Evolutionary conservation across 30 jellyfish, hydroid and myxozoan genomes (phyloP).

Genomic region (Pelagia noctiluca): DNA sequence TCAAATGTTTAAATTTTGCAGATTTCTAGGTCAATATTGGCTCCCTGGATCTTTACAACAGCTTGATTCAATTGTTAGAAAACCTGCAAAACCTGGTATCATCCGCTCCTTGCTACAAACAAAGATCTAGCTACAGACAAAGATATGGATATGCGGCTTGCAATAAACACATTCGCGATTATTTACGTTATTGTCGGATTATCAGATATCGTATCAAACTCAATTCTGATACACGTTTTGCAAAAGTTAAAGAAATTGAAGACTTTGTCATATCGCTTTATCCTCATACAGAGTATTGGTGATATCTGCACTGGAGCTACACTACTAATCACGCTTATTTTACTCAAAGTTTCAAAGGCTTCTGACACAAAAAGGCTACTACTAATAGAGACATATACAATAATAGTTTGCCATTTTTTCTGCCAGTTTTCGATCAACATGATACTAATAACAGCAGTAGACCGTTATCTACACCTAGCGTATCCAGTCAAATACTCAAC

Average conservation of each 20-base stretch:
- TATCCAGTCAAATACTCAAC: neutral
- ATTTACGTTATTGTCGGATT: neutral
- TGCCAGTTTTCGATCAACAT: neutral
- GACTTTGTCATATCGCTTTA: constrained; percentile 17
- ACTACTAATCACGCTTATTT: neutral
- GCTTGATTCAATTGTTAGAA: no score
- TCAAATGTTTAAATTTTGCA: no score
- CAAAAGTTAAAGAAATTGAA: constrained; percentile 6
- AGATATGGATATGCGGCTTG: no score
- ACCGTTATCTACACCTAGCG: neutral
- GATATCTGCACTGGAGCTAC: constrained; percentile 26
- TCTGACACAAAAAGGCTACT: neutral
- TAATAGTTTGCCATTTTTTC: neutral
- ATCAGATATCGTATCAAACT: neutral
- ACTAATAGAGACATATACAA: neutral
- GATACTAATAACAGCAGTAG: neutral
- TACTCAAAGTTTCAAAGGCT: neutral
- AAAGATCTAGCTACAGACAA: no score
- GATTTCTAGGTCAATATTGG: no score
- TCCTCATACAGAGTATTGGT: constrained; percentile 12
- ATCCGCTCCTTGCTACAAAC: no score
- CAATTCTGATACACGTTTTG: constrained; percentile 2
- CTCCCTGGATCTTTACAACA: no score
- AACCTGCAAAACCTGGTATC: no score
- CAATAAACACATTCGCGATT: neutral